Evolutionary conservation across 2,113 vertebrate genomes (phyloP), one percentile per base, ranked within the genome.

Genomic region (Gorsachius goisagi): DNA sequence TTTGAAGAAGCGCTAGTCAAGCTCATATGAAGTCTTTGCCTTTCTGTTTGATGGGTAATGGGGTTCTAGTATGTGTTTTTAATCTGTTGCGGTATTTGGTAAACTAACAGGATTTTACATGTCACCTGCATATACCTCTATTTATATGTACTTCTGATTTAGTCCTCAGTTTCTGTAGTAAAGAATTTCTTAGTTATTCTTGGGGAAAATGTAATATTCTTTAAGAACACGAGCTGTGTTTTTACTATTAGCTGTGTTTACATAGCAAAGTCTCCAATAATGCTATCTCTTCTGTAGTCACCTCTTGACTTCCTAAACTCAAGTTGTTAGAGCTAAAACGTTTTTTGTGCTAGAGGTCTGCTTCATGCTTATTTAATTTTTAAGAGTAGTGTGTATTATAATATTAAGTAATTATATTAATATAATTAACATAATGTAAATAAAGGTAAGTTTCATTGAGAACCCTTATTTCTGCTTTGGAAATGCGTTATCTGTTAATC

Each of bases 11-110:
- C 22, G 10, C 11, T 69, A 6, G 13, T 74, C 28, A 68, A 39
- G 17, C 67, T 87, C 33, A 3, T 45, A 4, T 19, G 16, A 82
- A 45, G 26, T 32, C 15, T 68, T 83, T 83, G 32, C 35, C 24
- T 79, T 74, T 71, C 24, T 32, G 8, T 60, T 41, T 56, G 28
- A 5, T 35, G 23, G 41, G 8, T 60, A 44, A 33, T 32, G 11
- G 44, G 18, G 22, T 47, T 84, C 37, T 41, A 56, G 35, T 22
- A 9, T n/a, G 23, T 60, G 32, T 73, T 73, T 72, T 37, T 44
- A 23, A 16, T 67, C 49, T 84, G 20, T 74, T 0, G 0, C 0
- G 0, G 41, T 50, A 44, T 56, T 67, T 55, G 27, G 23, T 69
- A 58, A 52, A 47, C 68, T 47, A 45, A 63, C 33, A 53, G 32